Evolutionary conservation across 2,888 invertebrate genomes (phyloP), one percentile per base, ranked within the genome.

Genomic region (Allophyes oxyacanthae): DNA sequence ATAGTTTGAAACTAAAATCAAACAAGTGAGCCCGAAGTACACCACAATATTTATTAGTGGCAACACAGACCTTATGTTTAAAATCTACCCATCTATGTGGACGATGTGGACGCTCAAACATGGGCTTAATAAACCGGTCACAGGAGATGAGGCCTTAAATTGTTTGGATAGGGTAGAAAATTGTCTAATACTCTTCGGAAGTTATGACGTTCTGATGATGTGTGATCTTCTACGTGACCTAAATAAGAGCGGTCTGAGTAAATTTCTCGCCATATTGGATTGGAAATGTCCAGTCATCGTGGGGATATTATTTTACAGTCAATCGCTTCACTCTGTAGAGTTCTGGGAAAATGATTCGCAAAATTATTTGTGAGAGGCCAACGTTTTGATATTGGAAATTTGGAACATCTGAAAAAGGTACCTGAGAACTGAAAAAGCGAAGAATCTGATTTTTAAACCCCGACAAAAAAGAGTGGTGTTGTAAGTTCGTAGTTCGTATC

Each of bases 251-350:
- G 45, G 34, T 33, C 56, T 10, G 52, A 62, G 62, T 52, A 48
- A 64, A 76, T 60, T 62, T 69, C 65, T 48, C 51, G 37, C 48
- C 34, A 48, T 76, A 75, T 76, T 67, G 64, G 64, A 63, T 55
- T 49, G 52, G 59, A 57, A 66, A 26, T 37, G 62, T 48, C 70
- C 70, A 72, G 70, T 64, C 70, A 67, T 76, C 32, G 60, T 25
- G 9, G 28, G 36, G 48, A 54, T 76, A 72, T 74, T 72, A 70
- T 72, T 75, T 72, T 72, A 62, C 64, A 44, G 59, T 54, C 53
- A 42, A 62, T 62, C 53, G 75, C 61, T 56, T 50, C 33, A 56
- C 20, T 74, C 36, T 8, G 32, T 14, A 28, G 36, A 38, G 54
- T 41, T 26, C 42, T 34, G 44, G 1, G 26, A 6, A 7, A 15